Base-by-base conservation (phyloP, 2,797 vertebrate species). In the Cirrhinus molitorella region DNA sequence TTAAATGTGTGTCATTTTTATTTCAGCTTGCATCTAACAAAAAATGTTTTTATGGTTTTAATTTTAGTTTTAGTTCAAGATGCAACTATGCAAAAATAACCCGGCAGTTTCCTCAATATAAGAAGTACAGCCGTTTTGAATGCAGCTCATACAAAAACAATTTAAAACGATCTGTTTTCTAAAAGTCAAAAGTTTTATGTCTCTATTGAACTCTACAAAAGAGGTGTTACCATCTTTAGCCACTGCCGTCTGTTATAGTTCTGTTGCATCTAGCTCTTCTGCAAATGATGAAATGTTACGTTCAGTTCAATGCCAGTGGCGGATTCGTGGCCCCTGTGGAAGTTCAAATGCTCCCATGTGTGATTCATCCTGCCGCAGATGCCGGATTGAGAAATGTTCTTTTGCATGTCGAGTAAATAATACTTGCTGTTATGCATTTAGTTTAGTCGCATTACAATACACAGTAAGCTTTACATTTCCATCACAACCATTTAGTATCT, bases 381-480 rank as follows among this genome's bases (percentile, higher is more conserved):
- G 51, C 16, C 37, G 9, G 25, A 81, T 63, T n/a, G 9, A 63
- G 55, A 73, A 80, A 80, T 70, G 23, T 63, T 28, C 40, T 71
- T 71, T 34, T 81, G 68, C 55, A 73, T 6, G 14, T 51, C 67
- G 25, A 55, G 53, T 70, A 71, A 80, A 80, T 31, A 71, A 80
- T 61, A 31, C 53, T 45, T 57, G 40, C 37, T 63, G 57, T 73
- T 68, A 68, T 55, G 65, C 63, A 68, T 80, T 80, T 55, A 25
- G 31, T 67, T 55, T 68, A 55, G 74, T 77, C 51, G 12, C 37
- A 28, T 57, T 45, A 80, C 79, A 45, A 70, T 31, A 80, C 53
- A 37, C 28, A 12, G 28, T n/a, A 12, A 49, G 67, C 53, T 7
- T 61, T 57, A 80, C 65, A 59, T 28, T 80, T 73, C 21, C 45